phyloP scores from a whole-genome alignment of 23 tunicate genomes.

The Halocynthia aurantium region DNA sequence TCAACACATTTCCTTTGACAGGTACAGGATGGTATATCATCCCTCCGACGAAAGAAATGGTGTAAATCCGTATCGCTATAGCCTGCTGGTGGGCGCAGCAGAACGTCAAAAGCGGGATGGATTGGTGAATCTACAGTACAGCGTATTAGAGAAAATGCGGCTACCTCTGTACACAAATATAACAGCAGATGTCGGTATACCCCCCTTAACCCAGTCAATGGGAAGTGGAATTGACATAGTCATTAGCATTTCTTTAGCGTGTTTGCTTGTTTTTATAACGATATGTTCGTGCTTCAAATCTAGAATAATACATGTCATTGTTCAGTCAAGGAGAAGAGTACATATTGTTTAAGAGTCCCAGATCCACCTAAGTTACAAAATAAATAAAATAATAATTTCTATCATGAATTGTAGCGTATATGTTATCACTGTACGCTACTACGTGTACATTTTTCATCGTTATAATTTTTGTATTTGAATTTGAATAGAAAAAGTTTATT shows the following conservation, averaged over 20 bases:
- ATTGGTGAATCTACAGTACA: constrained; percentile 35
- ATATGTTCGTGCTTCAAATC: constrained; percentile 70
- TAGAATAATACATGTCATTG: constrained; percentile 31
- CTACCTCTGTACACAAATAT: constrained; percentile 59
- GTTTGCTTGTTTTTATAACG: constrained; percentile 40
- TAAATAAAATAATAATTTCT: no score
- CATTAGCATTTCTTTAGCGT: constrained; percentile 38
- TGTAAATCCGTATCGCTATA: constrained; percentile 69
- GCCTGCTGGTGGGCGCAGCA: constrained; percentile 70
- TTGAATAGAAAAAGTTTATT: no score
- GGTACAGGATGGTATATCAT: constrained; percentile 78
- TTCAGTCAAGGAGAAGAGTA: constrained; percentile 17
- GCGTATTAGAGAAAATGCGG: constrained; percentile 10
- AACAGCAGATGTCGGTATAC: constrained; percentile 63
- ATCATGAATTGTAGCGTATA: no score
- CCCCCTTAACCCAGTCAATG: constrained; percentile 30
- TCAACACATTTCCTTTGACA: background rate
- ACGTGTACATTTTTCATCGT: no score
- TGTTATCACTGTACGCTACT: no score
- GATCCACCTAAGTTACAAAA: no score
- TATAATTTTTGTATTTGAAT: no score
- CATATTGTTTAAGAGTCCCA: no score
- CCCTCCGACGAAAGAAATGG: constrained; percentile 69
- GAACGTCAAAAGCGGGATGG: constrained; percentile 67
- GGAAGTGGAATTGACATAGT: constrained; percentile 66